Conservation (phyloP, 2,888 invertebrate species). For the Lochmaea crataegi region DNA sequence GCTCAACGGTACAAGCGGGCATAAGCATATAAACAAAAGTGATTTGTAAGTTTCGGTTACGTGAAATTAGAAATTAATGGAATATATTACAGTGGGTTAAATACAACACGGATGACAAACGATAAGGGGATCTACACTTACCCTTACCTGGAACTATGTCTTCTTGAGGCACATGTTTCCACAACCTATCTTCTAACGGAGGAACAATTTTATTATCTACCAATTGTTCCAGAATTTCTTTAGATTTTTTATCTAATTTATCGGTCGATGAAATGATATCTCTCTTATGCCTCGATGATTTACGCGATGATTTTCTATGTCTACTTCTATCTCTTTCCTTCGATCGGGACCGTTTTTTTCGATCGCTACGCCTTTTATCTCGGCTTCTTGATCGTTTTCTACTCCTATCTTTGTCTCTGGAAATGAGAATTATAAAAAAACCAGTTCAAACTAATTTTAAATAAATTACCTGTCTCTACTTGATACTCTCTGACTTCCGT, state of each 20-base stretch:
- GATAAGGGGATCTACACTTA: slow-evolving; percentile 36
- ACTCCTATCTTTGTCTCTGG: slow-evolving; percentile 51
- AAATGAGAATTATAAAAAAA: not conserved
- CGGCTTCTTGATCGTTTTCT: slow-evolving; percentile 59
- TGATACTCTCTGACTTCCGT: slow-evolving; percentile 51
- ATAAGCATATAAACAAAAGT: no score
- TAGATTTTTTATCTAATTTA: slow-evolving; percentile 63
- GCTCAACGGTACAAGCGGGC: no score
- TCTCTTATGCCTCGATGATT: slow-evolving; percentile 62
- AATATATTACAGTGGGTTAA: not conserved
- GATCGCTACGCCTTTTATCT: slow-evolving; percentile 49
- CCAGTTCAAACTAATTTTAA: no score
- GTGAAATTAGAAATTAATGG: no score
- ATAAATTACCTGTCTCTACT: slow-evolving; percentile 48
- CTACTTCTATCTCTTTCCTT: slow-evolving; percentile 54
- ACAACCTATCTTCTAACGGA: slow-evolving; percentile 67
- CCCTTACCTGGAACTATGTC: slow-evolving; percentile 60
- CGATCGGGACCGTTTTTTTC: slow-evolving; percentile 45
- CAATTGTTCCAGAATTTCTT: slow-evolving; percentile 64
- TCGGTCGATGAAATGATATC: slow-evolving; percentile 57
- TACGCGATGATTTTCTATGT: slow-evolving; percentile 60
- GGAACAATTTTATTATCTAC: slow-evolving; percentile 65
- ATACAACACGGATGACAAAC: slow-evolving; percentile 14
- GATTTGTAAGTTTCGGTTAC: no score
- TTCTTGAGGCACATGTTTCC: slow-evolving; percentile 67